A percentile compares a stretch with the other conserved stretches of the same genome.
These are phyloP conservation scores for Halotydeus destructor DNA, from an alignment of 1,140 invertebrate species.

Conservation along the genomic window DNA sequence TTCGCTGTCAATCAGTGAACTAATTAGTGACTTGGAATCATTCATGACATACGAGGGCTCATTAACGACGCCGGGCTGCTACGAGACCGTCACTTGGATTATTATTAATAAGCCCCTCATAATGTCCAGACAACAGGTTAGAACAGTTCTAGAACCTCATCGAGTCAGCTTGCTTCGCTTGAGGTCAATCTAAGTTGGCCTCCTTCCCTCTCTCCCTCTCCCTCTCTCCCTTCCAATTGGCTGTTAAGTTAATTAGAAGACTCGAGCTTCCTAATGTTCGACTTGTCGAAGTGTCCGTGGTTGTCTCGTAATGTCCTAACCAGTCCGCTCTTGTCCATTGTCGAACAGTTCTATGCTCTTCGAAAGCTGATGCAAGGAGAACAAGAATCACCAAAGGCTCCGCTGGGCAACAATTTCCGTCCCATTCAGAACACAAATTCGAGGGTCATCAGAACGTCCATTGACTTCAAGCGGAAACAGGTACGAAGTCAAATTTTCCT, in stretches of 20 bases:
- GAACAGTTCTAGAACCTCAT: constrained; percentile 54
- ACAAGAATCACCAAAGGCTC: constrained; percentile 55
- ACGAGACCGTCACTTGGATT: constrained; percentile 55
- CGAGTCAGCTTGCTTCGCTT: no score
- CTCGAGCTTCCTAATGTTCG: no score
- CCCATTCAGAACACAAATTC: constrained; percentile 70
- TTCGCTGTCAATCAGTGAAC: constrained; percentile 39
- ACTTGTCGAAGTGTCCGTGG: no score
- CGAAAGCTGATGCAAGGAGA: constrained; percentile 68
- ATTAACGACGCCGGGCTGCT: constrained; percentile 59
- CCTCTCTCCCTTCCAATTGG: no score
- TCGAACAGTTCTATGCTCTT: constrained; percentile 52
- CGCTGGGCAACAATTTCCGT: constrained; percentile 76
- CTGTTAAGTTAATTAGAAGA: no score
- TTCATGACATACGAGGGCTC: constrained; percentile 96
- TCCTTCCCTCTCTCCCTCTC: no score
- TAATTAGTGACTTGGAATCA: constrained; percentile 65
- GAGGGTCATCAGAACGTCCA: constrained; percentile 77
- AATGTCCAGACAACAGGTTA: constrained; percentile 25
- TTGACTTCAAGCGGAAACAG: constrained; percentile 65
- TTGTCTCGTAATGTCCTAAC: no score
- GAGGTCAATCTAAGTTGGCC: no score
- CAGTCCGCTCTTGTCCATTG: no score
- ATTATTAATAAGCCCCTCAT: constrained; percentile 70
- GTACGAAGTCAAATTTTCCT: constrained; percentile 27